Evolutionary conservation across 1,140 invertebrate genomes (phyloP), one percentile per base, ranked within the genome.

Genomic region (Formica exsecta): DNA sequence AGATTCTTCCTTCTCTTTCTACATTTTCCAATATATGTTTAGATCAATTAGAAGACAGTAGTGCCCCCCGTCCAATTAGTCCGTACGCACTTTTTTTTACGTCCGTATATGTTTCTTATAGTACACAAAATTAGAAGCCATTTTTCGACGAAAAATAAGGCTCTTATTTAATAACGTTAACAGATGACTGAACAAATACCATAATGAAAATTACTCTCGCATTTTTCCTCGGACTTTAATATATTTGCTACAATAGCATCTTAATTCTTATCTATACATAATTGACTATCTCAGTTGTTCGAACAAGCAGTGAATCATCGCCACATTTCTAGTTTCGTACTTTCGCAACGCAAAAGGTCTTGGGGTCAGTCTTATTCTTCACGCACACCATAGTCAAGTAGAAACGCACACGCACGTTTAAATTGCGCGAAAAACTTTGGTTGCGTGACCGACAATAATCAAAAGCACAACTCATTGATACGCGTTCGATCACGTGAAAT

Each of bases 401-500:
- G 74, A 70, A 41, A 16, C 64, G 41, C 68, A 22, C 54, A 38
- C 65, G 22, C 36, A 44, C 19, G 6, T 29, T 11, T 16, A 86
- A 59, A 70, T 51, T 32, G 57, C 44, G 61, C 64, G 74, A 70
- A 86, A 89, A 71, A 80, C 62, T 74, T 61, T 16, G 51, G 54
- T 86, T 74, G 87, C 90, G 87, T 90, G 87, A 88, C 79, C 61
- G 41, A 29, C 36, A 51, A 59, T 66, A 32, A 25, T 48, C 74
- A 64, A 57, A 36, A 36, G 75, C 74, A 68, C 54, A 66, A 16
- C 66, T 80, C 89, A 71, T 88, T 85, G 71, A 22, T 32, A 54
- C 57, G 77, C 71, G 48, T 79, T 73, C 57, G 74, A 90, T 90
- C 89, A 91, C 86, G 87, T 87, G 80, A 89, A 81, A 90, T 92